phyloP scores from a whole-genome alignment of 37 sponge, comb jelly and placozoan genomes.

The Petrosia ficiformis region DNA sequence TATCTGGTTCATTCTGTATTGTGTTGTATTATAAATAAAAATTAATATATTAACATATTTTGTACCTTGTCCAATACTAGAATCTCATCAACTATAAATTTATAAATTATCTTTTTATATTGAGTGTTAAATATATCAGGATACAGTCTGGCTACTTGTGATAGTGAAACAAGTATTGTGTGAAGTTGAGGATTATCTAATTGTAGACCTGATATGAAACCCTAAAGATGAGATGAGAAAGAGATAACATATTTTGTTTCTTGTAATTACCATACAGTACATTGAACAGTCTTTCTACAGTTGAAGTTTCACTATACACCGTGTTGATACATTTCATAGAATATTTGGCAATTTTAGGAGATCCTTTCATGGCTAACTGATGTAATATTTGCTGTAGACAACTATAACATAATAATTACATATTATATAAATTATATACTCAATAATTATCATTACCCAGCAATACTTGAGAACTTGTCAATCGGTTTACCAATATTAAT shows the following conservation, averaged over 20 bases:
- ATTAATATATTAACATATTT: background rate
- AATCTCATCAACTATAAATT: slow-evolving; percentile 62
- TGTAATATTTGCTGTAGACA: slow-evolving; percentile 67
- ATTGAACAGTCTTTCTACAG: slow-evolving; percentile 55
- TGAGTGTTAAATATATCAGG: slow-evolving; percentile 47
- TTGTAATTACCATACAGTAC: slow-evolving; percentile 33
- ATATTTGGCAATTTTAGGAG: slow-evolving; percentile 47
- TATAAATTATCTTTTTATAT: slow-evolving; percentile 38
- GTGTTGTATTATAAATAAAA: background rate
- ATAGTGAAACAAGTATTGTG: slow-evolving; percentile 35
- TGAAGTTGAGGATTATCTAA: slow-evolving; percentile 40
- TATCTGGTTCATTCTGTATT: background rate
- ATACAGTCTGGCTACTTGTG: slow-evolving; percentile 47
- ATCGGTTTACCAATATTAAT: background rate
- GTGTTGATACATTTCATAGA: slow-evolving; percentile 48
- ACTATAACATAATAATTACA: slow-evolving; percentile 7
- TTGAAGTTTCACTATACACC: slow-evolving; percentile 46
- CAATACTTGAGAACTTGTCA: background rate
- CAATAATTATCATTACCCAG: background rate
- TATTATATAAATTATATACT: background rate
- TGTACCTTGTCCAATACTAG: slow-evolving; percentile 53
- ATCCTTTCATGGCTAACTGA: slow-evolving; percentile 53
- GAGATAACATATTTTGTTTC: too few relatives aligned
- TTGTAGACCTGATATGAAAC: slow-evolving; percentile 25
- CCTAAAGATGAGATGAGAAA: slow-evolving; percentile 13